phyloP scores from a whole-genome alignment of 2,797 vertebrate species.

The Phataginus tricuspis region DNA sequence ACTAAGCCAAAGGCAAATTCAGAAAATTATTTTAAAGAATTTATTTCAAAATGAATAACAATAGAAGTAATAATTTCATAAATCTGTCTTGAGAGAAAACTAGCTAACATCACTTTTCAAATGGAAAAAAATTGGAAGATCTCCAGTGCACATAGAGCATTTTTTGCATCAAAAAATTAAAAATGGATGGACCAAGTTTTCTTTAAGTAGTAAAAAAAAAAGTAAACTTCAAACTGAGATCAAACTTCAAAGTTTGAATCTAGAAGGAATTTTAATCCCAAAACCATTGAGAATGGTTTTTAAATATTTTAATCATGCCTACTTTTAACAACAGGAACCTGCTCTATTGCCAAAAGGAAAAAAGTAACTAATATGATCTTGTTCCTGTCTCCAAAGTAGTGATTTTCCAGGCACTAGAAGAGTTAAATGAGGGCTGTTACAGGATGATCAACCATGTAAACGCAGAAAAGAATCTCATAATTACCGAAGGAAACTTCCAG shows the following conservation, averaged over 20 bases:
- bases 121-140: conserved; percentile 12
- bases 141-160: neutral
- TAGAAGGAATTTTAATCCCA: conserved; percentile 56
- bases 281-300: conserved; percentile 39
- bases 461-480: conserved; percentile 48
- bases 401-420: conserved; percentile 58
- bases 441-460: conserved; percentile 66
- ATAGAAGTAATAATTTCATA: conserved; percentile 50
- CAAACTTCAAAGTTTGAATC: conserved; percentile 31
- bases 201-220: neutral
- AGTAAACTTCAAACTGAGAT: conserved; percentile 23
- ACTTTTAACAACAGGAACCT: conserved; percentile 57
- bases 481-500: conserved; percentile 68
- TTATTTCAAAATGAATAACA: conserved; percentile 47
- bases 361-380: neutral
- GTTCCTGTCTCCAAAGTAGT: conserved; percentile 44
- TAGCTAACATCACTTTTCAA: conserved; percentile 25
- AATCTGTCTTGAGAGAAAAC: conserved; percentile 24
- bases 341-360: neutral
- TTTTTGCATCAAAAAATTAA: conserved; percentile 55
- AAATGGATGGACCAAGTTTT: conserved; percentile 5
- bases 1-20: conserved; percentile 36
- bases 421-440: conserved; percentile 44
- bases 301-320: conserved; percentile 60
- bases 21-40: conserved; percentile 54